Conservation (phyloP, 35 echinoderm and acorn worm genomes). For the Apostichopus japonicus region DNA sequence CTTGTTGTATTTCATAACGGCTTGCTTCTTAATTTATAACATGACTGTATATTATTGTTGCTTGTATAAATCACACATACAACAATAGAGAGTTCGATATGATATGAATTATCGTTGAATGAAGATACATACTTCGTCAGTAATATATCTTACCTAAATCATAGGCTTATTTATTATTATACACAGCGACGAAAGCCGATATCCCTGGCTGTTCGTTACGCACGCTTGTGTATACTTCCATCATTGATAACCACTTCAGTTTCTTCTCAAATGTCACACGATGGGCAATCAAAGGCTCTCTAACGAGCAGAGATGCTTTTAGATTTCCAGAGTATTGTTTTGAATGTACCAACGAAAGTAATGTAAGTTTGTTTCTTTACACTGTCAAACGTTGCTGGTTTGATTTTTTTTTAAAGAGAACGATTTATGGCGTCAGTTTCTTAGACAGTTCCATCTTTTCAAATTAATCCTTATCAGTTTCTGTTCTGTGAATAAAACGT, state of each 20-base stretch:
- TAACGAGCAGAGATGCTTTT: conserved; percentile 25
- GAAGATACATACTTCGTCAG: no score
- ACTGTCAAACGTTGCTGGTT: background rate
- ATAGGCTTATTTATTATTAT: no score
- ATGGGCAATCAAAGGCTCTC: conserved; percentile 28
- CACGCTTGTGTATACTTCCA: background rate
- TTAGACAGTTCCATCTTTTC: conserved; percentile 5
- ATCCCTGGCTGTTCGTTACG: no score
- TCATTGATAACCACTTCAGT: background rate
- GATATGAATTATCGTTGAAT: no score
- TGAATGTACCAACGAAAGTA: conserved; percentile 11
- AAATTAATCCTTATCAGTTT: conserved; percentile 32
- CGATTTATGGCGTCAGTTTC: conserved; percentile 17
- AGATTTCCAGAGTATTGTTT: conserved; percentile 26
- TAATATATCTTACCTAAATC: no score
- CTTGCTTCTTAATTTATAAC: no score
- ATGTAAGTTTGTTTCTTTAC: background rate
- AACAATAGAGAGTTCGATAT: no score
- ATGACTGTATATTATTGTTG: no score
- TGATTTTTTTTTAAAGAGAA: background rate
- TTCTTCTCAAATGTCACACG: conserved; percentile 22
- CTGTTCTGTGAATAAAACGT: conserved; percentile 5
- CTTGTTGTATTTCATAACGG: no score
- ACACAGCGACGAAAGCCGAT: no score
- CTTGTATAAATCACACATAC: no score